Evolutionary conservation across 1,140 invertebrate genomes (phyloP).

Genomic region (Drosophila biarmipes): DNA sequence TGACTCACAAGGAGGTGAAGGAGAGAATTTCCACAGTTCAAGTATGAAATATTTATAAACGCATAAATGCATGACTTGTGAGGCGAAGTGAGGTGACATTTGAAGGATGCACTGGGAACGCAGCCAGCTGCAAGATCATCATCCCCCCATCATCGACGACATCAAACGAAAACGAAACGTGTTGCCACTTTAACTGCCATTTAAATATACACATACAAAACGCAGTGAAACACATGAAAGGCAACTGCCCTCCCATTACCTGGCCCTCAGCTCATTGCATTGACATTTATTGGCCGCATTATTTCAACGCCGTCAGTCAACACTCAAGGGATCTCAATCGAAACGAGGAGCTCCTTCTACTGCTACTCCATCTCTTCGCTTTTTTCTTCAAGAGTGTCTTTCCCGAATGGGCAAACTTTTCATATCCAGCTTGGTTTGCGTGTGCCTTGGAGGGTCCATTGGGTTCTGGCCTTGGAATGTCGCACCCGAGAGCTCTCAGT

Average conservation of each 20-base stretch:
- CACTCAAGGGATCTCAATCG: conserved; percentile 68
- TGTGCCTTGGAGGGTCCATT: conserved; percentile 1
- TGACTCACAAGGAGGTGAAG: conserved; percentile 55
- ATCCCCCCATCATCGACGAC: conserved; percentile 46
- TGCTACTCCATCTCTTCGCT: background rate
- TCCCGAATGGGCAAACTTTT: conserved; percentile 45
- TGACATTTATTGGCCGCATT: conserved; percentile 83
- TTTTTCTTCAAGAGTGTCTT: conserved; percentile 40
- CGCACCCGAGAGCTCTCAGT: background rate
- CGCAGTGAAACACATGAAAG: conserved; percentile 73
- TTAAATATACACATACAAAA: conserved; percentile 77
- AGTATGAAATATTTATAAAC: conserved; percentile 81
- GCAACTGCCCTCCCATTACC: conserved; percentile 4
- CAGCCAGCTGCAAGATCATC: conserved; percentile 43
- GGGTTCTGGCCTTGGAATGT: background rate
- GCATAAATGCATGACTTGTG: conserved; percentile 59
- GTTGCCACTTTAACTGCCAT: conserved; percentile 83
- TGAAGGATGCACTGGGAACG: conserved; percentile 20
- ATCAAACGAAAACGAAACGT: conserved; percentile 79
- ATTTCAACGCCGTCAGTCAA: conserved; percentile 78
- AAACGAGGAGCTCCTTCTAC: conserved; percentile 17
- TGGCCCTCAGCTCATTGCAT: conserved; percentile 34
- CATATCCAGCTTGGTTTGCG: conserved; percentile 35
- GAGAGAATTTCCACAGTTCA: conserved; percentile 41
- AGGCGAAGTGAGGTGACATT: background rate